phyloP scores from a whole-genome alignment of 2,113 vertebrate genomes.

The Meleagris gallopavo region DNA sequence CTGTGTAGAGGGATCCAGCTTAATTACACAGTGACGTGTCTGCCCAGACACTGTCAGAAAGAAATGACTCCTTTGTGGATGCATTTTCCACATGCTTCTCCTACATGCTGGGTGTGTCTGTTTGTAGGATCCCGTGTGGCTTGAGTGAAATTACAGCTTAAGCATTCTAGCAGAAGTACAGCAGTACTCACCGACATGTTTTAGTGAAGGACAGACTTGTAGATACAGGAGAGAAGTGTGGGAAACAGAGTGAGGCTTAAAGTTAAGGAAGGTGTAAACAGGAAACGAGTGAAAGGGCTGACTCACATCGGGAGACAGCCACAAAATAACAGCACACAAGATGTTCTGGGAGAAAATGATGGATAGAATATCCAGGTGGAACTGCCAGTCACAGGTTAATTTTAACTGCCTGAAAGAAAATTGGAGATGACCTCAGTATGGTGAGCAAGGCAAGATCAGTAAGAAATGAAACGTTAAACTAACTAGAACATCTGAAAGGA shows the following conservation, averaged over 20 bases:
- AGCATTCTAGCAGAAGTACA: not conserved
- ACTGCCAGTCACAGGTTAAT: not conserved
- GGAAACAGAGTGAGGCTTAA: not conserved
- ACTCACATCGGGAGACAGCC: not conserved
- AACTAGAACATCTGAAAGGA: not conserved
- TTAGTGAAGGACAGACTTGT: not conserved
- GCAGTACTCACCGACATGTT: not conserved
- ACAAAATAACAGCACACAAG: not conserved
- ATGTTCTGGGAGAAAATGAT: not conserved
- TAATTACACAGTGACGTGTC: conserved; percentile 31
- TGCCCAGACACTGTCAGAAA: conserved; percentile 9
- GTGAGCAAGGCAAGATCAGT: not conserved
- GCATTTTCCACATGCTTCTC: conserved; percentile 59
- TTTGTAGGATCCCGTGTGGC: conserved; percentile 3
- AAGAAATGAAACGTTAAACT: not conserved
- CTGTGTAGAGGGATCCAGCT: not conserved
- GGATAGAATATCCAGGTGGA: not conserved
- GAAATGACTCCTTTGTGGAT: conserved; percentile 42
- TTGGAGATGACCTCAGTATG: not conserved
- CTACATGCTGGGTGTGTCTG: conserved; percentile 54
- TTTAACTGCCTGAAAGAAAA: not conserved
- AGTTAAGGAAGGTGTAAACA: not conserved
- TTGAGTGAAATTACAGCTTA: not conserved
- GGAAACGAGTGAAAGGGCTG: not conserved
- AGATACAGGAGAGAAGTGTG: not conserved